Evolutionary conservation across 2,797 vertebrate genomes (phyloP).

Genomic region (Catamblyrhynchus diadema): DNA sequence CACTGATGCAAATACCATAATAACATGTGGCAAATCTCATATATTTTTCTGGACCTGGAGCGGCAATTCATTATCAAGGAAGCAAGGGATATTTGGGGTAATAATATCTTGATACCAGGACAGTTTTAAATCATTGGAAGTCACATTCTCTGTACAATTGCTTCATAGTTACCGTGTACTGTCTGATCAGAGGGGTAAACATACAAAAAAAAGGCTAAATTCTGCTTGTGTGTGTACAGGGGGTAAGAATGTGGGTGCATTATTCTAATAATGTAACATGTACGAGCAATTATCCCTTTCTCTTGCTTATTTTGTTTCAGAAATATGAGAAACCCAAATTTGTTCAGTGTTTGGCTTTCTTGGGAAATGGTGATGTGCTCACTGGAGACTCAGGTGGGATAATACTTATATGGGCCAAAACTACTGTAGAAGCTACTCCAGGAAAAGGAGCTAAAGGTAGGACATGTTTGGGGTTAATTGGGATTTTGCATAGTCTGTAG

Average conservation of each 20-base stretch:
- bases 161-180: not conserved
- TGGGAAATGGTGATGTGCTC: slow-evolving; percentile 91
- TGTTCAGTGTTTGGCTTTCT: slow-evolving; percentile 92
- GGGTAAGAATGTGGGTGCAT: not conserved
- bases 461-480: not conserved
- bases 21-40: slow-evolving; percentile 97
- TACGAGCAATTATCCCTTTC: not conserved
- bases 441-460: slow-evolving; percentile 93
- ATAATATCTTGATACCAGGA: slow-evolving; percentile 39
- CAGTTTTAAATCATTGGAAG: not conserved
- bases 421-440: slow-evolving; percentile 84
- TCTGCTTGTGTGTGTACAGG: not conserved
- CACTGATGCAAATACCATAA: slow-evolving; percentile 90
- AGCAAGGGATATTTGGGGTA: slow-evolving; percentile 98
- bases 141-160: not conserved
- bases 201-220: not conserved
- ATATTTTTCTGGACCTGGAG: slow-evolving; percentile 99
- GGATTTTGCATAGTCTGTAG: not conserved
- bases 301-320: slow-evolving; percentile 72
- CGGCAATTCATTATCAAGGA: slow-evolving; percentile 89
- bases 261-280: not conserved
- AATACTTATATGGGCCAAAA: slow-evolving; percentile 92
- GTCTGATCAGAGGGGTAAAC: not conserved
- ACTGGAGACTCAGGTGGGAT: slow-evolving; percentile 94
- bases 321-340: slow-evolving; percentile 99